Evolutionary conservation across 2,113 vertebrate genomes (phyloP).

Genomic region (Oophaga pumilio): DNA sequence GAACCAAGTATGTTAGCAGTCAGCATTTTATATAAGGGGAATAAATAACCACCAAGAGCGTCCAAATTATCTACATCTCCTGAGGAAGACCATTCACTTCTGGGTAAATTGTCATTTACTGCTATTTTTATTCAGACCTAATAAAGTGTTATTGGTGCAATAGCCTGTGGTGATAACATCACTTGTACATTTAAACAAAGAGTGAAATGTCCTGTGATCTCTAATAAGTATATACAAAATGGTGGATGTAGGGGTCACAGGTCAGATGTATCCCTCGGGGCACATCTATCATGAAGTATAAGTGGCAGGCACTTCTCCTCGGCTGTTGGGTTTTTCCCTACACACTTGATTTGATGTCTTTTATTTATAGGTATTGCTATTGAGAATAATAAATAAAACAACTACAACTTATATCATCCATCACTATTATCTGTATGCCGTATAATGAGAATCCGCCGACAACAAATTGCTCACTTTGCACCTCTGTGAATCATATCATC

Average conservation of each 20-base stretch:
- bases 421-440: neutral
- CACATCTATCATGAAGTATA: conserved; percentile 20
- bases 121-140: conserved; percentile 34
- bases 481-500: neutral
- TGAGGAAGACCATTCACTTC: neutral
- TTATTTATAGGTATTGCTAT: conserved; percentile 13
- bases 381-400: conserved; percentile 13
- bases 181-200: conserved; percentile 24
- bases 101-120: conserved; percentile 28
- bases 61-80: conserved; percentile 15
- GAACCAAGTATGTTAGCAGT: conserved; percentile 3
- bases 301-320: conserved; percentile 25
- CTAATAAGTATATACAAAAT: conserved; percentile 25
- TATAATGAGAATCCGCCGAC: conserved; percentile 8
- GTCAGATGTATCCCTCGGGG: conserved; percentile 21
- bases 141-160: conserved; percentile 23
- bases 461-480: neutral
- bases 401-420: conserved; percentile 2
- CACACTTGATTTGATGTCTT: conserved; percentile 22
- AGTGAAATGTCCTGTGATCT: conserved; percentile 27
- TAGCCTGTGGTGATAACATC: conserved; percentile 22
- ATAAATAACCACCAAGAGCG: conserved; percentile 25
- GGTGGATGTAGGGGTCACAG: conserved; percentile 29
- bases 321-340: conserved; percentile 3
- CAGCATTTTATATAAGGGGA: conserved; percentile 24